Conservation (phyloP, 2,797 vertebrate genomes). For the Sebastes matsubarae region DNA sequence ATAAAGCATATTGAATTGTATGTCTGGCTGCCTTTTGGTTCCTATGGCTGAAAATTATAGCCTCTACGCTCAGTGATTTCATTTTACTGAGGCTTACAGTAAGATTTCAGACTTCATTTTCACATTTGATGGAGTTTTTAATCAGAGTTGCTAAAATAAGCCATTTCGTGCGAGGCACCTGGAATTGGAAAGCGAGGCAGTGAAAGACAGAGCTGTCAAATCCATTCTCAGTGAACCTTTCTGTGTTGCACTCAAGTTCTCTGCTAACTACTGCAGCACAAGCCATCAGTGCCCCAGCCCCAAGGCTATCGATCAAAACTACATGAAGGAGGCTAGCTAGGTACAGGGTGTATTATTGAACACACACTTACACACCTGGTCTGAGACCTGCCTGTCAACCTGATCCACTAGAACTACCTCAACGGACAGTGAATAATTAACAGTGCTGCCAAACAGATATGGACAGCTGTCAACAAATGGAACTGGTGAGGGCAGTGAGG, state of each 20-base stretch:
- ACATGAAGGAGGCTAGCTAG: conserved; percentile 64
- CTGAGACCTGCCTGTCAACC: conserved; percentile 60
- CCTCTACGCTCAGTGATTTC: neutral
- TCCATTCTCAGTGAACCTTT: conserved; percentile 52
- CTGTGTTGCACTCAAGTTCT: conserved; percentile 52
- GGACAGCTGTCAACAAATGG: conserved; percentile 54
- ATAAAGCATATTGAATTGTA: no score
- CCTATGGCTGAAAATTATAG: neutral
- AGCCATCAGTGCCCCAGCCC: conserved; percentile 55
- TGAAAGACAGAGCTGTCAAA: conserved; percentile 53
- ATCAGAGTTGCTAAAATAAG: neutral
- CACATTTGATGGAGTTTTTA: neutral
- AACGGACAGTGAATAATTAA: conserved; percentile 62
- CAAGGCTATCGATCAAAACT: conserved; percentile 76
- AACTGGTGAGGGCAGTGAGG: neutral
- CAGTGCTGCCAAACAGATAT: conserved; percentile 40
- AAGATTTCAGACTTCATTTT: neutral
- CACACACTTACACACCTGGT: conserved; percentile 55
- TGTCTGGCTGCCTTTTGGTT: neutral
- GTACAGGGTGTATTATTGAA: conserved; percentile 70
- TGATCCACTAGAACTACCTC: conserved; percentile 41
- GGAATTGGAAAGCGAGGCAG: conserved; percentile 19
- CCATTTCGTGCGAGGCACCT: conserved; percentile 10
- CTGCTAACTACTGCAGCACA: conserved; percentile 47
- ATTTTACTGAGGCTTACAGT: neutral